Percentiles rank a stretch among this genome's conserved stretches.
phyloP scores from a whole-genome alignment of 2,888 invertebrate species.

The Dilophus febrilis region DNA sequence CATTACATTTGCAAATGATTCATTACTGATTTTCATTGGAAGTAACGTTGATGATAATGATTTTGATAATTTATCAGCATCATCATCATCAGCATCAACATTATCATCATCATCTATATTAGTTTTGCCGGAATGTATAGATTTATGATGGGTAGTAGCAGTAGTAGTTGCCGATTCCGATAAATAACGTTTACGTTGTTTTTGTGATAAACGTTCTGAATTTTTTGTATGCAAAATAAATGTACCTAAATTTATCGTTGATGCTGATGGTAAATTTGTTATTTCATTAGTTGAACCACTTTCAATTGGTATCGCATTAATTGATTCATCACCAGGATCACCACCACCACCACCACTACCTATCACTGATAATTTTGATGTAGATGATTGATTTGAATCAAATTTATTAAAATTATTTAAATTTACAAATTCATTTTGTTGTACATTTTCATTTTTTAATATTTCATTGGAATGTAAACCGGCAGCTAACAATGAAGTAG shows the following conservation, averaged over 20 bases:
- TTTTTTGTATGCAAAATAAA: conserved; percentile 18
- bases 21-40: conserved; percentile 12
- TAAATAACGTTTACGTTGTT: conserved; percentile 36
- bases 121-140: too few relatives aligned
- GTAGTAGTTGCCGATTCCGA: conserved; percentile 20
- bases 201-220: conserved; percentile 36
- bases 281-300: too few relatives aligned
- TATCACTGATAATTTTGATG: too few relatives aligned
- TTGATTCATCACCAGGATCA: too few relatives aligned
- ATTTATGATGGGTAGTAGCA: conserved; percentile 17
- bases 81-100: conserved; percentile 21
- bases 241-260: conserved; percentile 22
- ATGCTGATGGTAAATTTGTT: too few relatives aligned
- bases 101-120: too few relatives aligned
- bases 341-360: too few relatives aligned
- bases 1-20: conserved; percentile 25
- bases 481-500: conserved; percentile 8
- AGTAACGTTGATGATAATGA: background rate
- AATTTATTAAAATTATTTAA: conserved; percentile 11
- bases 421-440: conserved; percentile 31
- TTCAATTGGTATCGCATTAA: too few relatives aligned
- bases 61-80: background rate
- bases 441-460: conserved; percentile 32
- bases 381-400: too few relatives aligned
- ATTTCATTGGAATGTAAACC: conserved; percentile 24